Conservation (phyloP, 2,797 vertebrate species). For the Halcyon smyrnensis region DNA sequence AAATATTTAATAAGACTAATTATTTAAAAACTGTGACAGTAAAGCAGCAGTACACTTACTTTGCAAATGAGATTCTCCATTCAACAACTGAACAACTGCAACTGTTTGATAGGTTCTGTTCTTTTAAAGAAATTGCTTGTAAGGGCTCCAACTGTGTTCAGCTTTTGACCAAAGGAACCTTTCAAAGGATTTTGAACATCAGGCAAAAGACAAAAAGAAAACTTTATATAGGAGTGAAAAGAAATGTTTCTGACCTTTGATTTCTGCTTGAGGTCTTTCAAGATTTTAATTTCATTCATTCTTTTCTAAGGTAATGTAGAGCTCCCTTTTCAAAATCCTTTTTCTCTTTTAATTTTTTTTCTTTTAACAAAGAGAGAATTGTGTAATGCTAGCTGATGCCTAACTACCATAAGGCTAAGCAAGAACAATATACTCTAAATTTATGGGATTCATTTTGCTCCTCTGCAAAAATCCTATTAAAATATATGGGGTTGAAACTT, state of each 20-base stretch:
- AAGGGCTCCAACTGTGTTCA: conserved; percentile 31
- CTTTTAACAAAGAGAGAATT: neutral
- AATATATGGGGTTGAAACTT: neutral
- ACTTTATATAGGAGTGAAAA: neutral
- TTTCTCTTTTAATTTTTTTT: neutral
- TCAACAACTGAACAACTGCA: conserved; percentile 30
- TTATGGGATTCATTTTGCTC: neutral
- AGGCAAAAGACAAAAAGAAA: conserved; percentile 19
- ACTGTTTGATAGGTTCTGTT: conserved; percentile 34
- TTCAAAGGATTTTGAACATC: conserved; percentile 3
- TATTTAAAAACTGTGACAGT: conserved; percentile 48
- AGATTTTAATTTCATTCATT: neutral
- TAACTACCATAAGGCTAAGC: neutral
- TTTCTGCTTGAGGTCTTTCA: neutral
- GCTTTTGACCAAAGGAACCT: neutral
- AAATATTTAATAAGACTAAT: conserved; percentile 64
- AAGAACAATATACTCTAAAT: neutral
- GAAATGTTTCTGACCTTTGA: neutral
- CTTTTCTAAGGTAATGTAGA: neutral
- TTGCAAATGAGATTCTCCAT: conserved; percentile 51
- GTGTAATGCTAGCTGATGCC: neutral
- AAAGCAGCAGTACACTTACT: conserved; percentile 55
- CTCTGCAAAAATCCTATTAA: neutral
- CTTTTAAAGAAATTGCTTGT: conserved; percentile 55
- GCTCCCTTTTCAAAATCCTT: neutral